Conservation (phyloP, 30 jellyfish, hydroid and myxozoan species). For the Turritopsis rubra region DNA sequence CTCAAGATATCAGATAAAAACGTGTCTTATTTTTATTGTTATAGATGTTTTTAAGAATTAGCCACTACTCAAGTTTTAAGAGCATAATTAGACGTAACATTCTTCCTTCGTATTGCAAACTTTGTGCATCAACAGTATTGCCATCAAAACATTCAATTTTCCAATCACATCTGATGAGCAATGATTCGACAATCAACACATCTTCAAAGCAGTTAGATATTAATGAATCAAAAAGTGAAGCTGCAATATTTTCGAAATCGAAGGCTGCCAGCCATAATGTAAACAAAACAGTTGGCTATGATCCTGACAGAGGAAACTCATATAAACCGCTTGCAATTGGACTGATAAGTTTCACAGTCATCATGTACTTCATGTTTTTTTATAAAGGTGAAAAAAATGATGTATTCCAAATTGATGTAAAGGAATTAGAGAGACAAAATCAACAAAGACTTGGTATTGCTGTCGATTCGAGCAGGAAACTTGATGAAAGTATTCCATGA, state of each 20-base stretch:
- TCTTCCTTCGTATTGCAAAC: neutral
- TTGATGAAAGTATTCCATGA: neutral
- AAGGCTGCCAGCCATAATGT: slow-evolving; percentile 34
- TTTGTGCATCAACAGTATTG: neutral
- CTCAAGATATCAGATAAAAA: too few relatives aligned
- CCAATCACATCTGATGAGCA: neutral
- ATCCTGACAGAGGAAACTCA: neutral
- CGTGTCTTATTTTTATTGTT: neutral
- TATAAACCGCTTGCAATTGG: slow-evolving; percentile 20
- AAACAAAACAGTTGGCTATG: slow-evolving; percentile 19
- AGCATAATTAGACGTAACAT: neutral
- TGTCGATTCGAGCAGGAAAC: neutral
- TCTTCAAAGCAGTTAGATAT: neutral
- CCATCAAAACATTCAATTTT: neutral
- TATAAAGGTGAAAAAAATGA: slow-evolving; percentile 13
- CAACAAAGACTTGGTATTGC: slow-evolving; percentile 1
- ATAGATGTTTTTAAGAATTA: neutral
- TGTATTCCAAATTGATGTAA: slow-evolving; percentile 13
- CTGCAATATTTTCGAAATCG: slow-evolving; percentile 23
- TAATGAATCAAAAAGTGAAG: slow-evolving; percentile 10
- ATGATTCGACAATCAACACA: neutral
- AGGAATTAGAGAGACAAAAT: neutral
- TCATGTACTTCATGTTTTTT: slow-evolving; percentile 20
- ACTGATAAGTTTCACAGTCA: neutral
- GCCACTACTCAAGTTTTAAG: neutral